Base-by-base conservation (phyloP, 2,113 vertebrate species). In the Xiphophorus couchianus region DNA sequence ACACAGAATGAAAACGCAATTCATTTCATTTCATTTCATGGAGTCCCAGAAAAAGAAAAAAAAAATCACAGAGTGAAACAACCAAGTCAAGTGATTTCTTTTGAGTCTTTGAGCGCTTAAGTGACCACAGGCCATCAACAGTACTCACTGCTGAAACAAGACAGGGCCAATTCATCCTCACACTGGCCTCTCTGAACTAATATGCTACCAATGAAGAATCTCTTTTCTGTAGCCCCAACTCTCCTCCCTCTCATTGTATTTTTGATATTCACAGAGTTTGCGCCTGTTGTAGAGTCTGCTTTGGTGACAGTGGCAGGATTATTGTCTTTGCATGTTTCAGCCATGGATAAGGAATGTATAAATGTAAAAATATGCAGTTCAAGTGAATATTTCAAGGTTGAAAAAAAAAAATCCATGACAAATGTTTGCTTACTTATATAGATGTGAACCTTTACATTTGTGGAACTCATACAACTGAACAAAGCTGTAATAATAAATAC, bases 171-270 rank as follows among this genome's bases (percentile, higher is more conserved):
- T 81, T 75, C 69, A 48, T 72, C 54, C 12, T 48, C 74, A 81
- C 75, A 78, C 66, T 75, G 69, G 67, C 54, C 76, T 85, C 70
- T 44, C 58, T 61, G 60, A 82, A 78, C 84, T 88, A 90, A 90
- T 87, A 85, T 85, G 86, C 88, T 88, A 89, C 73, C 78, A 80
- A 71, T 73, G 70, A 80, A 80, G 78, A 83, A 84, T 71, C 77
- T 73, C 84, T 79, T 74, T 69, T 76, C 51, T 69, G 35, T 37
- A 78, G 77, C 75, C 74, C 37, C 58, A 31, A 66, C 78, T 81
- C 68, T 83, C 30, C n/a, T 76, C 69, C 71, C 69, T 69, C 65
- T 82, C 73, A 67, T 69, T 73, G 72, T 78, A 69, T 69, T 84
- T 79, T 79, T 84, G 77, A 87, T 78, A 80, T 71, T 74, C 37